Evolutionary conservation across 2,797 vertebrate genomes (phyloP), one percentile per base, ranked within the genome.

Genomic region (Atherinosoma microstoma): DNA sequence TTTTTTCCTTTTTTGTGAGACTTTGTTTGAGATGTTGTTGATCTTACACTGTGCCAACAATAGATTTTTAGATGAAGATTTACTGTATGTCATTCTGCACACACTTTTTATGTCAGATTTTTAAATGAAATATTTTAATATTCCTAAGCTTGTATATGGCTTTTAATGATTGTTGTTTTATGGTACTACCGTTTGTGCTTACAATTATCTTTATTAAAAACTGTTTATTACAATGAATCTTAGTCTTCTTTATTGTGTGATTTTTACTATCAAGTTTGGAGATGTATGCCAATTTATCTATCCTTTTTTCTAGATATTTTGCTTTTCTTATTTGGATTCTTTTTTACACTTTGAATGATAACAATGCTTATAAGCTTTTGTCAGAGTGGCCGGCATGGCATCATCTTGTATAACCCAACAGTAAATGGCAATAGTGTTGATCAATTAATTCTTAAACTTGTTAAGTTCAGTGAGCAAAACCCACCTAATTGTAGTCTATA

Each of bases 31-130:
- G 72, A 69, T 73, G 75, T 82, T 73, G 83, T 84, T 84, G 38
- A 92, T 87, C 76, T 87, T 89, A 93, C 92, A 94, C 92, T 94
- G 92, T 90, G 91, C 73, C 83, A 90, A 76, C 75, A 79, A 64
- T 58, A 67, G 12, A 75, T 88, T 87, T 84, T 61, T 67, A 65
- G 73, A 78, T 80, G 81, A 84, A 64, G 78, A 89, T 90, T 92
- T 90, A 92, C 90, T 93, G 89, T 93, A 91, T 80, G 70, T 87
- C 66, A 76, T 66, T 83, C 72, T 82, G 70, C 38, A 75, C 77
- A 84, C 76, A 82, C 80, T 70, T 73, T 76, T 75, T 53, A 64
- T 76, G 63, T 78, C 78, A 67, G n/a, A 75, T 83, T 75, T 49
- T 72, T 45, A 81, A 81, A 60, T 67, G 30, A 75, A 83, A 59